Conservation (phyloP, 2,113 vertebrate genomes). For the Paradoxurus hermaphroditus region DNA sequence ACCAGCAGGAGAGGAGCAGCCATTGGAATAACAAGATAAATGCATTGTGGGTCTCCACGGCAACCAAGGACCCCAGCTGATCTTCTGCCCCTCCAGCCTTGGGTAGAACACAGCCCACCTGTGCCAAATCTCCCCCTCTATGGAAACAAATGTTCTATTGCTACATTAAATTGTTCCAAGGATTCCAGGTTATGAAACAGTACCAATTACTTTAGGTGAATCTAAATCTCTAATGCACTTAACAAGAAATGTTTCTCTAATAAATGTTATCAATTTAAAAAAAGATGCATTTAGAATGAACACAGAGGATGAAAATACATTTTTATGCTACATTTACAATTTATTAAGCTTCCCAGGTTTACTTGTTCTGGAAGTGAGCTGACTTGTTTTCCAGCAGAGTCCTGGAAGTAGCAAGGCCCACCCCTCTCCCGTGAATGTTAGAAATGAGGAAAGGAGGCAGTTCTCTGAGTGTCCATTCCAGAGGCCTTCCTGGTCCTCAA, state of each 20-base stretch:
- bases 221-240: slow-evolving; percentile 17
- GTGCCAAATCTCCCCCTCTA: slow-evolving; percentile 24
- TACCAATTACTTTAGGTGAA: neutral
- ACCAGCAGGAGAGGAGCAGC: slow-evolving; percentile 33
- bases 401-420: neutral
- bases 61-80: slow-evolving; percentile 48
- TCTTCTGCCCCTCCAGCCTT: neutral
- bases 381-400: neutral
- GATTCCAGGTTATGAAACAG: neutral
- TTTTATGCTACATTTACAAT: slow-evolving; percentile 25
- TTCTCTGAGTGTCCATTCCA: neutral
- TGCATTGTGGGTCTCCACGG: slow-evolving; percentile 46
- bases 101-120: slow-evolving; percentile 25
- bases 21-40: slow-evolving; percentile 9
- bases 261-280: slow-evolving; percentile 23
- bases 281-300: slow-evolving; percentile 45
- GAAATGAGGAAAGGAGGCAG: neutral
- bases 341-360: neutral
- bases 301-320: slow-evolving; percentile 21
- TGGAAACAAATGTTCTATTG: slow-evolving; percentile 6
- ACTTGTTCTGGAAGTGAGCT: neutral
- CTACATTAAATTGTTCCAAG: slow-evolving; percentile 6
- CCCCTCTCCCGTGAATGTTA: neutral
- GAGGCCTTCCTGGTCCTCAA: neutral
- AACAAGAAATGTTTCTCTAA: slow-evolving; percentile 50